phyloP scores from a whole-genome alignment of 2,797 vertebrate species.

The Rhynchotus rufescens region DNA sequence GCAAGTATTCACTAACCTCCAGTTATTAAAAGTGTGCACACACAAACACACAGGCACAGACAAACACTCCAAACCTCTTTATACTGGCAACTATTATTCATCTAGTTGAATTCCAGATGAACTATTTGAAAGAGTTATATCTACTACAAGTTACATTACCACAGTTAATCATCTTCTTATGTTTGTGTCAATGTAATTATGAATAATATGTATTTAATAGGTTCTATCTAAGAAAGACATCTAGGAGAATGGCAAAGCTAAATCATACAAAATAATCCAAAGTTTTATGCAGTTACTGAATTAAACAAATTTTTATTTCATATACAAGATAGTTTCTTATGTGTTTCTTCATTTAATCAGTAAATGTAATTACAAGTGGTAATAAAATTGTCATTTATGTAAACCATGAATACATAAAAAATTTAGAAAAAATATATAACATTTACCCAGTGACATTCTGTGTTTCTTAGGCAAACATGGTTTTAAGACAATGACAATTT shows the following conservation, averaged over 20 bases:
- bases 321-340: neutral
- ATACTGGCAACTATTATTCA: neutral
- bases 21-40: neutral
- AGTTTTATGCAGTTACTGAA: neutral
- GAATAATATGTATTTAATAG: neutral
- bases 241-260: neutral
- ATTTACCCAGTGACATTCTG: neutral
- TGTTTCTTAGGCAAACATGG: neutral
- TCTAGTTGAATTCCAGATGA: neutral
- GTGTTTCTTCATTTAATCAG: neutral
- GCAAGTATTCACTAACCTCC: neutral
- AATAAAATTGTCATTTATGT: neutral
- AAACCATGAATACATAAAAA: neutral
- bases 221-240: neutral
- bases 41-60: neutral
- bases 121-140: neutral
- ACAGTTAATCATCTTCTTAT: neutral
- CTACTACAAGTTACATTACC: neutral
- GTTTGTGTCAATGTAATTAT: neutral
- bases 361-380: neutral
- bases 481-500: neutral
- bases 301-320: neutral
- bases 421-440: too few species aligned
- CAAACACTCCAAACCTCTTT: neutral
- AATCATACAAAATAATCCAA: neutral